Percentiles rank a stretch among this genome's conserved stretches.
Evolutionary conservation across 2,888 invertebrate genomes (phyloP).

Genomic region (Octonoba sinensis): DNA sequence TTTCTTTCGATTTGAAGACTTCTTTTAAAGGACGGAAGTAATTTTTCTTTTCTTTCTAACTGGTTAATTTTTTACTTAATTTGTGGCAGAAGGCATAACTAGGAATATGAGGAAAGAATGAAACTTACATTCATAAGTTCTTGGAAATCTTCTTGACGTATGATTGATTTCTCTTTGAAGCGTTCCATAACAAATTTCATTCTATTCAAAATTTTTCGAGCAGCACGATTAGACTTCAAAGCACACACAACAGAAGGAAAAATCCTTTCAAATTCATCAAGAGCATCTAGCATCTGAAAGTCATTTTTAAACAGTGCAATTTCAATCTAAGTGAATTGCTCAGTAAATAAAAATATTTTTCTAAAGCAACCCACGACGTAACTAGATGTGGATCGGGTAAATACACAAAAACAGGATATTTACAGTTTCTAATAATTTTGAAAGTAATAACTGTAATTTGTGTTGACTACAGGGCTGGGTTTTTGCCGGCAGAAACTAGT

Average conservation of each 20-base stretch:
- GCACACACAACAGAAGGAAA: conserved; percentile 27
- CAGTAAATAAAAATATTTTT: neutral
- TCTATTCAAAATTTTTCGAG: conserved; percentile 40
- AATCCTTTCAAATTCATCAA: conserved; percentile 32
- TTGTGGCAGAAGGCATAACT: no score
- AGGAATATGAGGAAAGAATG: no score
- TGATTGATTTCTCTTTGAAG: conserved; percentile 23
- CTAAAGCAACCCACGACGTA: neutral
- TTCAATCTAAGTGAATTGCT: neutral
- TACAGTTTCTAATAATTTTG: no score
- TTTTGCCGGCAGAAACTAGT: no score
- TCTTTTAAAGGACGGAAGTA: no score
- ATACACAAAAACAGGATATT: no score
- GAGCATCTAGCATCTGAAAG: conserved; percentile 30
- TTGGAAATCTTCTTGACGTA: conserved; percentile 23
- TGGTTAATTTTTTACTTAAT: no score
- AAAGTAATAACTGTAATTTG: no score
- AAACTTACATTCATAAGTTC: conserved; percentile 20
- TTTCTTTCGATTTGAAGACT: no score
- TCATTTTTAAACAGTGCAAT: neutral
- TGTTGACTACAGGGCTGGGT: no score
- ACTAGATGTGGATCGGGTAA: neutral
- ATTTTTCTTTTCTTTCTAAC: no score
- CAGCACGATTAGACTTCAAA: conserved; percentile 41
- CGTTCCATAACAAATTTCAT: conserved; percentile 9